Base-by-base conservation (phyloP, 1,140 invertebrate species). In the Psix sp. region DNA sequence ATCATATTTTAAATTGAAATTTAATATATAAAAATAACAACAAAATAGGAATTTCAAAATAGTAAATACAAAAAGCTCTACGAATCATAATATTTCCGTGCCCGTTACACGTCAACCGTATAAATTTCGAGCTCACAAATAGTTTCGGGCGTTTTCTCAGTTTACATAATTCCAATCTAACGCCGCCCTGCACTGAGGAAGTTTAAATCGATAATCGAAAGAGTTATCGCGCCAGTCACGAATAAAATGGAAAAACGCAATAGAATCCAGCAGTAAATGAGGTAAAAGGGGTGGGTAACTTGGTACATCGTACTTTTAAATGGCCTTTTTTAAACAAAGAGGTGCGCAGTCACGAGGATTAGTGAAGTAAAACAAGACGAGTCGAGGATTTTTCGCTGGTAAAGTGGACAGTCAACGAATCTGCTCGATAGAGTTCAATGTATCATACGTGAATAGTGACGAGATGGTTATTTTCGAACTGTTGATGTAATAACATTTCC, bases 401-500 rank as follows among this genome's bases (percentile, higher is more conserved):
- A n/a, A n/a, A n/a, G n/a, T n/a, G n/a, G n/a, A n/a, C n/a, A n/a
- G n/a, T 21, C 33, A 24, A 18, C 11, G 57, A 49, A 16, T 57
- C 36, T 48, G 6, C 15, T 29, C 42, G 13, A 16, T 40, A 54
- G n/a, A 52, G 60, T 59, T 59, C 59, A 72, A 65, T 60, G 54
- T 31, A 42, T 52, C 48, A 59, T 65, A 51, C 17, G 10, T 14
- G 33, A 52, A 72, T 60, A 48, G 54, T 14, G 38, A 48, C 35
- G 70, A 56, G 60, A 62, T 36, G 60, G 54, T 38, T 66, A 52
- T 39, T 60, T 73, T 60, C 60, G 20, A 73, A 7, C 60, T 66
- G 66, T 73, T 54, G 70, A 66, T 42, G 54, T 54, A 66, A 73
- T 60, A 60, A 38, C 46, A 57, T 60, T 73, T 72, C 59, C 68